Conservation (phyloP, 2,113 vertebrate genomes). For the Alces alces region DNA sequence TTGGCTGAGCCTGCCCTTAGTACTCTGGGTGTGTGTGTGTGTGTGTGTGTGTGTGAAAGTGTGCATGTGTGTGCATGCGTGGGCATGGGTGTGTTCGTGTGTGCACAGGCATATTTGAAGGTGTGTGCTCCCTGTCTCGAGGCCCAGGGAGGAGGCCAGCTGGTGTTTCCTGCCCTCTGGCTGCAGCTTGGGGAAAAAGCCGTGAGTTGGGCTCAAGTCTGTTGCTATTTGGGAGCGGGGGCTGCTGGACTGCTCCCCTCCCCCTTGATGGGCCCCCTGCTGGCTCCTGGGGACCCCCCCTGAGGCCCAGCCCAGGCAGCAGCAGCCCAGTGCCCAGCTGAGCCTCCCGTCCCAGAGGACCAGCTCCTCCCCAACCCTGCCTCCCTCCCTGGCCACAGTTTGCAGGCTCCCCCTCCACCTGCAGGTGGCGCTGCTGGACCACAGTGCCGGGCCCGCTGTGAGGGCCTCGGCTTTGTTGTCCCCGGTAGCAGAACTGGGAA, state of each 20-base stretch:
- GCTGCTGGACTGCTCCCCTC: background rate
- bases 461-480: background rate
- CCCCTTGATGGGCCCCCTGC: background rate
- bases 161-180: background rate
- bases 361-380: background rate
- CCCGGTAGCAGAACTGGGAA: background rate
- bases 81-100: background rate
- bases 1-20: background rate
- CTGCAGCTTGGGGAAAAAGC: background rate
- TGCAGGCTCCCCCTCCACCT: background rate
- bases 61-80: rapidly evolving
- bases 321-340: background rate
- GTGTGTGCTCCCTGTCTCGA: background rate
- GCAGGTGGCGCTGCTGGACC: background rate
- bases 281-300: background rate
- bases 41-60: too few relatives aligned
- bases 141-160: background rate
- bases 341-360: background rate
- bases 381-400: too few relatives aligned
- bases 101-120: background rate
- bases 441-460: rapidly evolving
- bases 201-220: background rate
- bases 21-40: background rate
- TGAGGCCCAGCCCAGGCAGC: background rate
- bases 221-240: rapidly evolving